Conservation (phyloP, 2,113 vertebrate genomes). For the Chaetorhynchus papuensis region DNA sequence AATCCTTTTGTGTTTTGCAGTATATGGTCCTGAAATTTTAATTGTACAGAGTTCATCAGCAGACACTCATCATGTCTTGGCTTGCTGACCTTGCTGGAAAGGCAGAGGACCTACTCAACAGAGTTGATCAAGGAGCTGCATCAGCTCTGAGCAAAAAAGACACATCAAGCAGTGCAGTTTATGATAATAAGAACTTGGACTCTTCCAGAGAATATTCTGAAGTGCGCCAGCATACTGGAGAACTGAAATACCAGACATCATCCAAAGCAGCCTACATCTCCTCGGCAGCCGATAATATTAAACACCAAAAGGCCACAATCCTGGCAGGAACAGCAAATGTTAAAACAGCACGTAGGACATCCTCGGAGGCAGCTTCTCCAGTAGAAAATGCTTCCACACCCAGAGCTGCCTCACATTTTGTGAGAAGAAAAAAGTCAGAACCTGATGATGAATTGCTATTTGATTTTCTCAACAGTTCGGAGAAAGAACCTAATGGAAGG, state of each 20-base stretch:
- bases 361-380: constrained; percentile 31
- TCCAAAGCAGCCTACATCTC: constrained; percentile 78
- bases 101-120: constrained; percentile 93
- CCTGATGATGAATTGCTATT: constrained; percentile 94
- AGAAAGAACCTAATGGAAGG: constrained; percentile 80
- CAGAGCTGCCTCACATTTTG: constrained; percentile 83
- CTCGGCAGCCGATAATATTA: constrained; percentile 88
- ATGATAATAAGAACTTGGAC: constrained; percentile 53
- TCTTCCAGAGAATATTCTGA: constrained; percentile 55
- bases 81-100: constrained; percentile 89
- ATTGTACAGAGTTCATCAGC: background rate
- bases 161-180: constrained; percentile 11
- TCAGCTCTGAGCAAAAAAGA: constrained; percentile 81
- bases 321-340: constrained; percentile 81
- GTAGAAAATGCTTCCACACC: constrained; percentile 43
- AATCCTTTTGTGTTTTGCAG: constrained; percentile 28
- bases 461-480: constrained; percentile 96
- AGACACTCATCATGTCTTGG: constrained; percentile 87
- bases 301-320: constrained; percentile 80
- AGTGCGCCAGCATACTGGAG: constrained; percentile 37
- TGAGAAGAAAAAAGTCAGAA: constrained; percentile 88
- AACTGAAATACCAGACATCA: constrained; percentile 58
- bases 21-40: background rate
- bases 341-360: constrained; percentile 53
- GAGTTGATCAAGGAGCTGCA: constrained; percentile 95